Evolutionary conservation across 1,140 invertebrate genomes (phyloP).

Genomic region (Rhagoletis zephyria): DNA sequence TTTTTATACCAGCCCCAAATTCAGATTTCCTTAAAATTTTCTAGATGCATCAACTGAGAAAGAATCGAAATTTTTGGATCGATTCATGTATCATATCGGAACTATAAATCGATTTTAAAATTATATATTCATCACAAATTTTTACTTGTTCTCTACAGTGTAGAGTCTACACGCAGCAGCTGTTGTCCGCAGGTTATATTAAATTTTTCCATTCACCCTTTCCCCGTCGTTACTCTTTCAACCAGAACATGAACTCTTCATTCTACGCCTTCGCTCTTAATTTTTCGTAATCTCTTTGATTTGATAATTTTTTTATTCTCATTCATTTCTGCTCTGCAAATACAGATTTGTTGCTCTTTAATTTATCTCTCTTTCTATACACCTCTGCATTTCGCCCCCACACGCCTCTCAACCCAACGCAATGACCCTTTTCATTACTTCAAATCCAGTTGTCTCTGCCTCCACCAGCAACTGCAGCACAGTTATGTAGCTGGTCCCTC

Average conservation of each 20-base stretch:
- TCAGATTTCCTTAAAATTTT: too few species aligned
- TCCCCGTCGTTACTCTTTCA: not conserved
- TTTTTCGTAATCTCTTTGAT: not conserved
- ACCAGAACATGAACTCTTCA: too few species aligned
- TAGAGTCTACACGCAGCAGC: too few species aligned
- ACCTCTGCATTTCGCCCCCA: not conserved
- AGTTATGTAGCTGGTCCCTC: not conserved
- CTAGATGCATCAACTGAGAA: too few species aligned
- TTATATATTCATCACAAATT: too few species aligned
- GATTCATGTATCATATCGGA: too few species aligned
- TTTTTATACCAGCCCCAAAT: too few species aligned
- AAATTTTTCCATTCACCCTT: not conserved
- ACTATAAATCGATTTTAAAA: too few species aligned
- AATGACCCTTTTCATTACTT: not conserved
- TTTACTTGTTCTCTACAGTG: too few species aligned
- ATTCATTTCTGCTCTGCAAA: not conserved
- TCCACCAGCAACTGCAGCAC: not conserved
- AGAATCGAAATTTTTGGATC: too few species aligned
- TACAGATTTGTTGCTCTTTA: not conserved
- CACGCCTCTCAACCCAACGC: not conserved
- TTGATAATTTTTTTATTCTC: too few species aligned
- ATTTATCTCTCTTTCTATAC: not conserved
- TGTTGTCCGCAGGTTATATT: too few species aligned
- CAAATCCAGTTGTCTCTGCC: slow-evolving; percentile 4
- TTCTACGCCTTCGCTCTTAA: not conserved